These are phyloP conservation scores for Nebria salina DNA, from an alignment of 2,888 invertebrate species.

Conservation along the genomic window DNA sequence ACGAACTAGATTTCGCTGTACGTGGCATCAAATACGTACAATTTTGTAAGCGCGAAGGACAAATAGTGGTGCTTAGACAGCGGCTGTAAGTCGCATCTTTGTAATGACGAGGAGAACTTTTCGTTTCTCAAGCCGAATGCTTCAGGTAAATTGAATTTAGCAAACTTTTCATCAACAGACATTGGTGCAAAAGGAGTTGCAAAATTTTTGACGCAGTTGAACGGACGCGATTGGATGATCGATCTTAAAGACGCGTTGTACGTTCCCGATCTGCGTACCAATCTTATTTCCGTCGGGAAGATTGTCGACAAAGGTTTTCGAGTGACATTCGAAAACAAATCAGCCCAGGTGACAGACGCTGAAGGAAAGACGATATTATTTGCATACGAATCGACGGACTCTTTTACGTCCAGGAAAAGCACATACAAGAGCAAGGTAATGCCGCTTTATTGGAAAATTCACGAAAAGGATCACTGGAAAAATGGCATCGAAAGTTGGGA, in stretches of 20 bases:
- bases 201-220: neutral
- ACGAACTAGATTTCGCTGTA: no score
- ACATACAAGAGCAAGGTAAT: no score
- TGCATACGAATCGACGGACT: conserved; percentile 14
- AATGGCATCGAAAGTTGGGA: no score
- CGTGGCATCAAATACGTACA: no score
- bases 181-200: conserved; percentile 42
- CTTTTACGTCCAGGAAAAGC: neutral
- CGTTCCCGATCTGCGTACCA: no score
- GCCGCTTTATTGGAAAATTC: no score
- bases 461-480: no score
- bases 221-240: conserved; percentile 27
- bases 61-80: conserved; percentile 47
- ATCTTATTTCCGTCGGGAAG: no score
- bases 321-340: conserved; percentile 36
- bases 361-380: neutral
- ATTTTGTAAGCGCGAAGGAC: conserved; percentile 43
- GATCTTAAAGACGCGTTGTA: conserved; percentile 22
- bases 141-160: conserved; percentile 24
- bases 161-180: conserved; percentile 33
- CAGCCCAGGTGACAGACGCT: conserved; percentile 25
- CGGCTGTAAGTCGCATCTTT: conserved; percentile 47
- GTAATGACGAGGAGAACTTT: conserved; percentile 22
- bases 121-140: conserved; percentile 17
- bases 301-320: conserved; percentile 20